Base-by-base conservation (phyloP, 2,797 vertebrate genomes). In the Euphonia xanthogaster region DNA sequence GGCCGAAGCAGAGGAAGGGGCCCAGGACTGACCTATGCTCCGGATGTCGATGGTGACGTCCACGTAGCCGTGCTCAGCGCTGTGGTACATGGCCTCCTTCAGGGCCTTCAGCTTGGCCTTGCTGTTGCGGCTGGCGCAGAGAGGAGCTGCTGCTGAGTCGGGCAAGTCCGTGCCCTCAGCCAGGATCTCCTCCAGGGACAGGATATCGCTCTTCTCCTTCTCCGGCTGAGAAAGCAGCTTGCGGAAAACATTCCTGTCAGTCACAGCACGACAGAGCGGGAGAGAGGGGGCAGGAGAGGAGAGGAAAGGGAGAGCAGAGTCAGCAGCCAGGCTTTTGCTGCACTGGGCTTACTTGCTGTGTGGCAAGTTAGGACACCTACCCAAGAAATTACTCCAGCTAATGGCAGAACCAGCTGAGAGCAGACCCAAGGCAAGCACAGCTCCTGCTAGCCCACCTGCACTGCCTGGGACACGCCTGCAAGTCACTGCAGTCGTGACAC, bases 41-140 rank as follows among this genome's bases (percentile, higher is more conserved):
- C 99, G 98, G 96, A 99, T 99, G 67, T 99, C 99, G 79, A 99
- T 99, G 95, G 99, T 99, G 94, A 99, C 99, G 93, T 99, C 99
- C 90, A 99, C 99, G 16, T 99, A 99, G 50, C 99, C 98, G 0
- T 99, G 99, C 88, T 99, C 99, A 0, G 99, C 97, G 14, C 99
- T 99, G 98, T 99, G 99, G 97, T 99, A 99, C 99, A 99, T 99
- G 95, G 99, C 99, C 95, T 99, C 99, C 97, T 98, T 99, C 92
- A 99, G 97, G 61, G 99, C 99, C 97, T 99, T 99, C 68, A 99
- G 98, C 97, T 98, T 99, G 98, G 99, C 99, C 96, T 99, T 99
- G 97, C 99, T 99, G 58, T 98, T 98, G 72, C 99, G 98, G 93
- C 98, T 98, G 96, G 99, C 96, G 0, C 99, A 99, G 54, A 98